Evolutionary conservation across 1,140 invertebrate species (phyloP).

Genomic region (Drosophila parvula): DNA sequence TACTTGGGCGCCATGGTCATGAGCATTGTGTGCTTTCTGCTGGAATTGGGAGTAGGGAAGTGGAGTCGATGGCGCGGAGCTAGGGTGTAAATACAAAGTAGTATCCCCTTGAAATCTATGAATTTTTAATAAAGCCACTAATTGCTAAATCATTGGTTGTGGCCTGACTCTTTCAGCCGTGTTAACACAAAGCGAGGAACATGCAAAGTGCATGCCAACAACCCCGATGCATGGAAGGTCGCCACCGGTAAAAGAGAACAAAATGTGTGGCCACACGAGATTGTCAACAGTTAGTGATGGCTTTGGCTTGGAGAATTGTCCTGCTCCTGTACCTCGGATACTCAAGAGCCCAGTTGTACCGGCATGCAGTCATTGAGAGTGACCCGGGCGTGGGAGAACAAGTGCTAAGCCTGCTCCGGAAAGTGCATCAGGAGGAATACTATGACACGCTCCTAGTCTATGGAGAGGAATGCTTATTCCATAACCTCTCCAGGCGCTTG

Average conservation of each 20-base stretch:
- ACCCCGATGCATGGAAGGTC: not conserved
- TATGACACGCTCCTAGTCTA: slow-evolving; percentile 50
- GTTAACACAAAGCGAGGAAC: slow-evolving; percentile 6
- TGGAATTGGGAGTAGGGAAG: slow-evolving; percentile 13
- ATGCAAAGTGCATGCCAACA: slow-evolving; percentile 11
- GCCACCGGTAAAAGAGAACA: not conserved
- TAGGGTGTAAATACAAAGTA: not conserved
- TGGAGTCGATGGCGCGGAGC: not conserved
- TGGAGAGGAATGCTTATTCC: slow-evolving; percentile 37
- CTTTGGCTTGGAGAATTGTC: slow-evolving; percentile 11
- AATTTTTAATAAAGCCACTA: slow-evolving; percentile 16
- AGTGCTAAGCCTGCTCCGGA: slow-evolving; percentile 18
- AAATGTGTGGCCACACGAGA: not conserved
- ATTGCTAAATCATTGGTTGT: slow-evolving; percentile 2
- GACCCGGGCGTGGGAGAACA: not conserved
- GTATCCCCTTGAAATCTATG: not conserved
- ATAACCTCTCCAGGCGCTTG: slow-evolving; percentile 16
- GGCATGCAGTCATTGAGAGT: not conserved
- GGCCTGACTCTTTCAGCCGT: too few species aligned
- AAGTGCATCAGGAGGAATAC: slow-evolving; percentile 25
- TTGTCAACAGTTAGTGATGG: slow-evolving; percentile 7
- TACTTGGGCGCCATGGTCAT: slow-evolving; percentile 11
- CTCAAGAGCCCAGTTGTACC: not conserved
- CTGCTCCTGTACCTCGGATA: slow-evolving; percentile 15
- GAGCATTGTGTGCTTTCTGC: slow-evolving; percentile 23